Base-by-base conservation (phyloP, 2,113 vertebrate genomes). In the Grantiella picta region DNA sequence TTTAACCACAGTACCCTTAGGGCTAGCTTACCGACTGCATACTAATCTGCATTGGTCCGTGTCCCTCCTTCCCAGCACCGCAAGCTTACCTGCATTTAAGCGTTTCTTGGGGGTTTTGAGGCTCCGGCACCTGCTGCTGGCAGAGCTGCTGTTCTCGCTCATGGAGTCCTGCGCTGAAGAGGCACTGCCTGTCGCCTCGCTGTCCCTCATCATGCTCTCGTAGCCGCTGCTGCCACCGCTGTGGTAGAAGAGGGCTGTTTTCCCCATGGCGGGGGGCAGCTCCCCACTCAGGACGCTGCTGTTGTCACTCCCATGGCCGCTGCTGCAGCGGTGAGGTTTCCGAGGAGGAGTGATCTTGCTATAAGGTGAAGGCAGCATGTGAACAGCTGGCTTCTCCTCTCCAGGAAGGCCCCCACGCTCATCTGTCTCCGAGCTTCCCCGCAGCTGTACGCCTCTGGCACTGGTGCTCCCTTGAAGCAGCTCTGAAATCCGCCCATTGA, bases 171-270 rank as follows among this genome's bases (percentile, higher is more conserved):
- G 99, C 2, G 99, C 98, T 0, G 99, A 99, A 38, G 99, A 99
- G 11, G 99, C 98, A 0, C 99, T 99, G 33, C 99, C 99, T 0
- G 99, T 99, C 9, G 99, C 99, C 97, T 99, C 99, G 4, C 99
- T 99, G 98, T 99, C 99, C 38, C 99, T 98, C 82, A 99, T 98
- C 99, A 99, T 99, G 97, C 99, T 99, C 97, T 99, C 99, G 0
- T 99, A 99, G 83, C 99, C 99, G 1, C 99, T 99, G 98, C 99
- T 99, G 82, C 99, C 99, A 4, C 99, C 99, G 0, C 99, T 99
- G 98, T 99, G 99, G 95, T 99, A 99, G 92, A 99, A 99, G 38
- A 99, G 96, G 24, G 99, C 98, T 0, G 99, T 99, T 96, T 99
- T 99, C 35, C 99, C 99, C 99, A 99, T 99, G 96, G 99, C 99